These are phyloP conservation scores for Neotoma lepida DNA, from an alignment of 2,113 vertebrate genomes.

Conservation along the genomic window DNA sequence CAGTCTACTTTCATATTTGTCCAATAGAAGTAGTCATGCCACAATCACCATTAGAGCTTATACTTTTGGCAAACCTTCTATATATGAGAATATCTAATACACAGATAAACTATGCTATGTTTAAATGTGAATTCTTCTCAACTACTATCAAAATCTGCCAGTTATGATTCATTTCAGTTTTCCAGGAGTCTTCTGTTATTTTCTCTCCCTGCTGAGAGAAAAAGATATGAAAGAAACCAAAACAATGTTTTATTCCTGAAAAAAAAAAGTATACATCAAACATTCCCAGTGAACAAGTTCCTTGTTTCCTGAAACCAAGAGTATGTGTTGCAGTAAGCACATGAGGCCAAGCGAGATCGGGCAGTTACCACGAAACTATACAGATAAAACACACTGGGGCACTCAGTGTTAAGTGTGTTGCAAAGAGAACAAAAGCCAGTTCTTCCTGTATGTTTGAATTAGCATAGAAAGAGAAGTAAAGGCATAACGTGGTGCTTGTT, in stretches of 20 bases:
- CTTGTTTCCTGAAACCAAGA: background rate
- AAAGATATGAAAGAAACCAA: slow-evolving; percentile 15
- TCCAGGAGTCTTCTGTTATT: background rate
- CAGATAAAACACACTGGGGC: background rate
- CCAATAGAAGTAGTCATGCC: background rate
- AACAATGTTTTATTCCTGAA: background rate
- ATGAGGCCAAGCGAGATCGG: background rate
- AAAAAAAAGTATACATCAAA: background rate
- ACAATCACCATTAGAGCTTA: background rate
- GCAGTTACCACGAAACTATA: background rate
- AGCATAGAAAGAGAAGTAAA: slow-evolving; percentile 25
- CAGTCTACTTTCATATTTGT: background rate
- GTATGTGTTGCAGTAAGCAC: background rate
- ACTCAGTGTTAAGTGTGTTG: background rate
- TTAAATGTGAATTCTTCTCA: background rate
- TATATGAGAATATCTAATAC: background rate
- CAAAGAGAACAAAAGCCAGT: background rate
- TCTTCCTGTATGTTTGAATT: background rate
- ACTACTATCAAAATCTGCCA: background rate
- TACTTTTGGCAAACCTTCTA: background rate
- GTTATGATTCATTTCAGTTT: background rate
- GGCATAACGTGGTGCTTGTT: background rate
- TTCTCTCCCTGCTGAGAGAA: background rate
- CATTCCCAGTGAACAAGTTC: slow-evolving; percentile 21
- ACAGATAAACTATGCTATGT: background rate